Evolutionary conservation across 2,888 invertebrate genomes (phyloP).

Genomic region (Aromia moschata): DNA sequence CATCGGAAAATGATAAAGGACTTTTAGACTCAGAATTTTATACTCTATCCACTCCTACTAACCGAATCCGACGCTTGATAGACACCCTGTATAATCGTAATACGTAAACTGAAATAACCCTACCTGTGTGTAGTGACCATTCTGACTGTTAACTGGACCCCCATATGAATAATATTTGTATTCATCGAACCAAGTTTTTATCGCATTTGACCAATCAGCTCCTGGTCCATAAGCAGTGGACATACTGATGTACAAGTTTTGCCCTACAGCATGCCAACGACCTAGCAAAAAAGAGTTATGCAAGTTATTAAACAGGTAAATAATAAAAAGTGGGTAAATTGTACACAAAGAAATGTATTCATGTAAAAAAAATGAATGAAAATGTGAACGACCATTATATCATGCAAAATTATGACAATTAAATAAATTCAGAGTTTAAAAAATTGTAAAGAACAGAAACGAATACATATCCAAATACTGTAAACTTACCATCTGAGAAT

Average conservation of each 20-base stretch:
- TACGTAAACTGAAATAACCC: not conserved
- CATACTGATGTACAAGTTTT: conserved; percentile 41
- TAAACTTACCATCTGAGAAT: conserved; percentile 41
- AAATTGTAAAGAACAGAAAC: too few species aligned
- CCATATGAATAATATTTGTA: conserved; percentile 34
- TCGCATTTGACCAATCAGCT: conserved; percentile 32
- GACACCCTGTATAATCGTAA: too few species aligned
- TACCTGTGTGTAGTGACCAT: conserved; percentile 46
- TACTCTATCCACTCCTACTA: too few species aligned
- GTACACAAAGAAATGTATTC: too few species aligned
- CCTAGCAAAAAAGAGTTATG: conserved; percentile 33
- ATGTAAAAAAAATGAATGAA: too few species aligned
- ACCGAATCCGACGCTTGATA: too few species aligned
- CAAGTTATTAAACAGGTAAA: not conserved
- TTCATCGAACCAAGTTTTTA: conserved; percentile 42
- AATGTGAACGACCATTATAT: too few species aligned
- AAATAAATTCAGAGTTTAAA: too few species aligned
- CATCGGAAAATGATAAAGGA: too few species aligned
- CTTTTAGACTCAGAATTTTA: too few species aligned
- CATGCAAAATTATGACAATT: too few species aligned
- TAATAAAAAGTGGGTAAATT: too few species aligned
- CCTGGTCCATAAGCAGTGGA: conserved; percentile 25
- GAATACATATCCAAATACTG: not conserved
- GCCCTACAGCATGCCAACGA: conserved; percentile 44
- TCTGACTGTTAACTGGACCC: conserved; percentile 22